Conservation (phyloP, 2,888 invertebrate species). For the Sphinx pinastri region DNA sequence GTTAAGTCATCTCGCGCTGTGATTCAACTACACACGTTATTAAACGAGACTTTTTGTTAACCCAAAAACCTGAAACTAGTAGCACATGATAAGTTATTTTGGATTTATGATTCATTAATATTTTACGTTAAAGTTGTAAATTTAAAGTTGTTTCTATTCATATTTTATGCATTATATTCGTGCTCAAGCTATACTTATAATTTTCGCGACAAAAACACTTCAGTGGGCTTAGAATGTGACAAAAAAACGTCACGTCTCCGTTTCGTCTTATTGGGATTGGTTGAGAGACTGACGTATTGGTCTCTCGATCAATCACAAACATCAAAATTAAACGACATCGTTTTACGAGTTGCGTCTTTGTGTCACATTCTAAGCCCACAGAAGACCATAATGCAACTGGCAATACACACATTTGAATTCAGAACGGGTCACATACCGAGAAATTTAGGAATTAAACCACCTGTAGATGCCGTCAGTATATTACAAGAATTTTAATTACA, state of each 20-base stretch:
- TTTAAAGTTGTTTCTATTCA: background rate
- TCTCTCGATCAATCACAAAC: too few relatives aligned
- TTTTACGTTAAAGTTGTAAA: background rate
- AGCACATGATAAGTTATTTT: too few relatives aligned
- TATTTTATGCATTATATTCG: too few relatives aligned
- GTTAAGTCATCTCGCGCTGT: constrained; percentile 9
- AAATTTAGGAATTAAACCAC: background rate
- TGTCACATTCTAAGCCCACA: background rate
- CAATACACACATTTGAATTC: background rate
- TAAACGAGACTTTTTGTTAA: background rate
- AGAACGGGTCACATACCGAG: too few relatives aligned
- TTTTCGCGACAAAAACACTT: background rate
- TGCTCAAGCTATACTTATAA: too few relatives aligned
- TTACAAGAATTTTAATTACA: background rate
- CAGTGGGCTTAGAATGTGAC: too few relatives aligned
- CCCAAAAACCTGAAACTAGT: background rate
- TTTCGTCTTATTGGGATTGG: too few relatives aligned
- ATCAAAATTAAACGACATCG: too few relatives aligned
- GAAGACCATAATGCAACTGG: background rate
- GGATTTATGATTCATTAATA: background rate
- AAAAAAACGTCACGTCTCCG: too few relatives aligned
- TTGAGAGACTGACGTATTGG: too few relatives aligned
- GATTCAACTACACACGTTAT: background rate
- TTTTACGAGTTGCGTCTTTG: too few relatives aligned
- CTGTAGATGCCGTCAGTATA: background rate